Base-by-base conservation (phyloP, 2,888 invertebrate genomes). In the Chromoteleia sp. region DNA sequence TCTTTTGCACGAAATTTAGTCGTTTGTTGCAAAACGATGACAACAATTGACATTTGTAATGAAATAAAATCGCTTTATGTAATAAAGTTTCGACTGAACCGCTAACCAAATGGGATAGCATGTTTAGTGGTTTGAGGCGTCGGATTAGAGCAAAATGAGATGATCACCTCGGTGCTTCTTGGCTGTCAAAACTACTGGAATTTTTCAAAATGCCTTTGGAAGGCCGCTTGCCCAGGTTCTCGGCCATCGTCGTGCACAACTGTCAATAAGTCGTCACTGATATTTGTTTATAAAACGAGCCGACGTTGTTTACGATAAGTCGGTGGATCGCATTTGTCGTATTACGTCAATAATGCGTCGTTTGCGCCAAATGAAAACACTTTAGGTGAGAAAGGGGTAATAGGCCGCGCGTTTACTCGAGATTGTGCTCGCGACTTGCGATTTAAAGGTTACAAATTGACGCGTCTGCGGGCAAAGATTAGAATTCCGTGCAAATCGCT, bases 191-290 rank as follows among this genome's bases (percentile, higher is more conserved):
- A 93, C 98, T 98, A 85, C 97, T 96, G 7, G 98, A 97, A 80
- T 96, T 95, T 93, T 98, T 98, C 79, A 98, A 93, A 91, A 98
- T 98, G 86, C 98, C 97, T 93, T 98, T 97, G 8, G 95, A 94
- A 87, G 97, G 97, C 91, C 95, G 95, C 92, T 96, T 97, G 87
- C 95, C 95, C 90, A 96, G 93, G 93, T 96, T 96, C 90, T 96
- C 96, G 86, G 96, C 94, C 95, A 95, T 95, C 85, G 78, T 79
- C 15, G 36, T 30, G 36, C 15, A 14, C 29, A n/a, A 45, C 29
- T 25, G 25, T 21, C 33, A 54, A 10, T 19, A 0, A 8, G 5
- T 39, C 54, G 29, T 36, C 30, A 19, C 39, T 36, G 10, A 56
- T 67, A 19, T 67, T 74, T 67, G 41, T 67, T 59, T 17, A 56